Evolutionary conservation across 2,797 vertebrate species (phyloP).

Genomic region (Esox masquinongy): DNA sequence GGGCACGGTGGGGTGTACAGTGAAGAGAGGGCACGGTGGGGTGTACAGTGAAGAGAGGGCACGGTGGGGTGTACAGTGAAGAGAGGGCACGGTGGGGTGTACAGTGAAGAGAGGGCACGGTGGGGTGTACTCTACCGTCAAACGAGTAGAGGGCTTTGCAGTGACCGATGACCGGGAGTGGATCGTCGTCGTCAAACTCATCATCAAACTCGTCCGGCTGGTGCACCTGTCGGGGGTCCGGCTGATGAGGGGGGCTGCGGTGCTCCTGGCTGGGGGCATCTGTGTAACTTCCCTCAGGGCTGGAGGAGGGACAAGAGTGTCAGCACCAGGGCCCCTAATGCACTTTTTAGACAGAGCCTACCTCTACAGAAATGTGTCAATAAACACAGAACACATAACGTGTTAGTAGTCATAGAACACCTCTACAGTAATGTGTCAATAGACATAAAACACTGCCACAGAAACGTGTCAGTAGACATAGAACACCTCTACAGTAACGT

Average conservation of each 20-base stretch:
- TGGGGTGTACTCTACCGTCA: slow-evolving; percentile 79
- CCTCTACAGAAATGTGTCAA: no score
- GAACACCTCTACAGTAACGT: no score
- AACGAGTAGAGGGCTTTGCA: slow-evolving; percentile 98
- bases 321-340: no score
- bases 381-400: no score
- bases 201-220: slow-evolving; percentile 92
- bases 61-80: no score
- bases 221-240: slow-evolving; percentile 78
- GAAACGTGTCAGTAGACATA: no score
- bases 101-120: background rate
- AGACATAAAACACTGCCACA: no score
- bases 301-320: slow-evolving; percentile 48
- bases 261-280: slow-evolving; percentile 94
- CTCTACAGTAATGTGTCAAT: no score
- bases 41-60: no score
- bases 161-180: slow-evolving; percentile 93
- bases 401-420: no score
- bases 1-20: background rate
- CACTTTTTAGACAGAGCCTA: no score
- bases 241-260: slow-evolving; percentile 78
- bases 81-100: background rate
- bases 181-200: slow-evolving; percentile 97
- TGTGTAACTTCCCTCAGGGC: slow-evolving; percentile 97
- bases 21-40: background rate